Percentiles rank a stretch among this genome's conserved stretches.
Conservation (phyloP, 2,113 vertebrate species). For the Piaya cayana region DNA sequence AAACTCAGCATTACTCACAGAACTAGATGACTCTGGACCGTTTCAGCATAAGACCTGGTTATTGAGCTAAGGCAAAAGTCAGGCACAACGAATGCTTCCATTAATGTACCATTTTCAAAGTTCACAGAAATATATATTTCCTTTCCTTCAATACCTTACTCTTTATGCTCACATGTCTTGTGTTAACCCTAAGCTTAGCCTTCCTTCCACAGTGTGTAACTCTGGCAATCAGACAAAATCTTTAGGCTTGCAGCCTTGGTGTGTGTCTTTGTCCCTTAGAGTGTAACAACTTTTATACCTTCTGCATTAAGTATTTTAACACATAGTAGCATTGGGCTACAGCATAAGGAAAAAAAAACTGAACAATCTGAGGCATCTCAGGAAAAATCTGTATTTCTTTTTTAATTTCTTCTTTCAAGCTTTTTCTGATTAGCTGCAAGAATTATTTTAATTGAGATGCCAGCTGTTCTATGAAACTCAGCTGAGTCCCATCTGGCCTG, state of each 20-base stretch:
- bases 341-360: neutral
- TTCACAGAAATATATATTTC: neutral
- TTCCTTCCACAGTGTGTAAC: neutral
- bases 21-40: neutral
- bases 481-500: neutral
- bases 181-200: neutral
- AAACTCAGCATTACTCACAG: neutral
- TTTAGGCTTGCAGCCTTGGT: neutral
- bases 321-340: neutral
- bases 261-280: neutral
- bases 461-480: constrained; percentile 15
- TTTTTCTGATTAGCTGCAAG: neutral
- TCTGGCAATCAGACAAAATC: neutral
- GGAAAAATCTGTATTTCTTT: neutral
- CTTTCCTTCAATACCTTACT: neutral
- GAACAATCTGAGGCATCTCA: neutral
- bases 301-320: neutral
- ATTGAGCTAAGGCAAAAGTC: neutral
- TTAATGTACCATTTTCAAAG: neutral
- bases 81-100: neutral
- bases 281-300: neutral
- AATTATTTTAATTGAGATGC: neutral
- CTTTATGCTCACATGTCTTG: neutral
- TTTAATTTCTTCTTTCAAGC: neutral
- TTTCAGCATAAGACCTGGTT: neutral